Percentiles rank a stretch among this genome's conserved stretches.
phyloP scores from a whole-genome alignment of 1,140 invertebrate genomes.

The Saccostrea cuccullata region DNA sequence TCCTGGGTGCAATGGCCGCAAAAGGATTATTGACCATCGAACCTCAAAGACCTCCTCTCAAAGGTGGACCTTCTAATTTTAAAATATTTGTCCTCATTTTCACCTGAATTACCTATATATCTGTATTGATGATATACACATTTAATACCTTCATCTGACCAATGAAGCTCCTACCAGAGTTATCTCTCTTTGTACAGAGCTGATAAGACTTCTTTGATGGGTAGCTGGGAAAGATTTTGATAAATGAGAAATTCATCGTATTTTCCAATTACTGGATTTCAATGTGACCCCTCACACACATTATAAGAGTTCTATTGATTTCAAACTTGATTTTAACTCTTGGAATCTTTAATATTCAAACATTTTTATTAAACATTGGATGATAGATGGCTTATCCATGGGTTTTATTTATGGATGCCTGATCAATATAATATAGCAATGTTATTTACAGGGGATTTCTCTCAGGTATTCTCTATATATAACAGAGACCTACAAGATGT shows the following conservation, averaged over 20 bases:
- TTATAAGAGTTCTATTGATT: neutral
- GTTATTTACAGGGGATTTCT: too few relatives aligned
- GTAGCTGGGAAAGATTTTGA: neutral
- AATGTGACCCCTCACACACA: neutral
- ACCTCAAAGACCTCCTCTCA: neutral
- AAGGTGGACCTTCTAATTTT: neutral
- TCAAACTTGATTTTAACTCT: neutral
- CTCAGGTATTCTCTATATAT: too few relatives aligned
- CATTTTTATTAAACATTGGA: neutral
- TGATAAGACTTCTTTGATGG: neutral
- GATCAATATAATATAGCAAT: neutral
- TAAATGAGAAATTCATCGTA: neutral
- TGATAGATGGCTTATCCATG: too few relatives aligned
- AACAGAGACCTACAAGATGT: too few relatives aligned
- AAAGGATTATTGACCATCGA: neutral
- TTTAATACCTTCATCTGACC: neutral
- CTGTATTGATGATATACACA: neutral
- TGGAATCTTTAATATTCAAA: neutral
- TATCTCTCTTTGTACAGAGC: conserved; percentile 2
- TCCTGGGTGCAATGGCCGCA: neutral
- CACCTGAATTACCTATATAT: neutral
- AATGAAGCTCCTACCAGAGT: neutral
- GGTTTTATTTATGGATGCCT: neutral
- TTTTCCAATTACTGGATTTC: neutral
- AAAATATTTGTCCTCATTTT: neutral